phyloP scores from a whole-genome alignment of 1,140 invertebrate species.

The Halyomorpha halys region DNA sequence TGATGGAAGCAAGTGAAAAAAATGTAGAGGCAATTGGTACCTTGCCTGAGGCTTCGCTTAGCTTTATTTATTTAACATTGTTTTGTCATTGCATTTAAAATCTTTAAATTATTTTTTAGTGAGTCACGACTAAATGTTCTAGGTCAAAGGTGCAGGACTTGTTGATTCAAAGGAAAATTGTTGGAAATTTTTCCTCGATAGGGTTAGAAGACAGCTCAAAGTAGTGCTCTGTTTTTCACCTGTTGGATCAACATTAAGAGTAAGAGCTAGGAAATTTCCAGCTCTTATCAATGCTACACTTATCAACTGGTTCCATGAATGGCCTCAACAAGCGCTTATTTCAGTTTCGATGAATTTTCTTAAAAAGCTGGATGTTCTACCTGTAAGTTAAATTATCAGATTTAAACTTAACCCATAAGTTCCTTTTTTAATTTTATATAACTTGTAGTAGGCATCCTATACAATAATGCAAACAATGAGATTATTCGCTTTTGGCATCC shows the following conservation, averaged over 20 bases:
- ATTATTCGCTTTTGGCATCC: no score
- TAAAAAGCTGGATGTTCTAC: constrained; percentile 65
- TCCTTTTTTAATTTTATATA: no score
- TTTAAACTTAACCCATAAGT: not conserved
- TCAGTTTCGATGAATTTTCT: constrained; percentile 85
- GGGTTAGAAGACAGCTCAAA: constrained; percentile 81
- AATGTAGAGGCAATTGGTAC: no score
- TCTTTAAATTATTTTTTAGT: no score
- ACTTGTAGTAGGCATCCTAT: no score
- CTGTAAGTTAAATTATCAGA: constrained; percentile 41
- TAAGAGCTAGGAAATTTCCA: constrained; percentile 88
- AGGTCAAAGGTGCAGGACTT: constrained; percentile 71
- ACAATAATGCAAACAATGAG: no score
- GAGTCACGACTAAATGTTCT: constrained; percentile 23
- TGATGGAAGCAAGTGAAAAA: no score
- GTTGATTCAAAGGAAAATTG: constrained; percentile 89
- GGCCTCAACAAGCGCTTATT: constrained; percentile 91
- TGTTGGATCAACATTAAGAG: constrained; percentile 79
- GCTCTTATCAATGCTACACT: constrained; percentile 89
- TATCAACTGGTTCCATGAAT: constrained; percentile 97
- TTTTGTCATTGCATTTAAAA: no score
- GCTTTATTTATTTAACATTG: no score
- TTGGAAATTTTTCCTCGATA: constrained; percentile 95
- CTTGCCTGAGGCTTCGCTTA: no score
- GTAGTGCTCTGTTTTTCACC: constrained; percentile 90